Base-by-base conservation (phyloP, 2,888 invertebrate genomes). In the Ennomos erosarius region DNA sequence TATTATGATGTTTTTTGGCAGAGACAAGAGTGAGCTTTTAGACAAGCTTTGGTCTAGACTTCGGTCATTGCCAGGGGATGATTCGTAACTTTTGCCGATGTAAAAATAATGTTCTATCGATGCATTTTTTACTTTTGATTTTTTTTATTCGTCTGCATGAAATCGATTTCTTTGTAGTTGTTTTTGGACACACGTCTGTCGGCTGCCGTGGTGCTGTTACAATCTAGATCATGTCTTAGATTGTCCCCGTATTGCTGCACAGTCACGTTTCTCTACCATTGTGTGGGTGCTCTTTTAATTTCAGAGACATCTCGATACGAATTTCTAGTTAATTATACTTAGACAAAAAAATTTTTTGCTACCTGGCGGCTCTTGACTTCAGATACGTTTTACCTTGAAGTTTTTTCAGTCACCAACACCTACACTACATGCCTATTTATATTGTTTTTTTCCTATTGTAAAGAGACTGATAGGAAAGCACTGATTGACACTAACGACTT, bases 151-250 rank as follows among this genome's bases (percentile, higher is more conserved):
- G 72, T 68, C 75, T 83, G 82, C 81, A 84, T 83, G 82, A 83
- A 86, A 84, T 86, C 82, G 84, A 82, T 88, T 88, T 88, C 85
- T 85, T 87, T 87, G 83, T 85, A 67, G 80, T 86, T 84, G 81
- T 86, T 87, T 88, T 88, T 85, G 84, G 83, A 76, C 80, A 82
- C 74, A 79, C 78, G 80, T 82, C 81, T 65, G 74, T 75, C 70
- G 76, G 86, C 86, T 87, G 88, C 88, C 75, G 88, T 84, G 71
- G 81, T 84, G 79, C 82, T 84, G 83, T 84, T 82, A 81, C 79
- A 84, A 89, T 90, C 88, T 88, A 90, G 91, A 90, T 91, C 83
- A 84, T 81, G 85, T 87, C 84, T 86, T 62, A 88, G 91, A 91
- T 91, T 88, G 88, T 87, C 87, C 79, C 79, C 73, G 78, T 76